phyloP scores from a whole-genome alignment of 2,797 vertebrate genomes.

The Trachops cirrhosus region DNA sequence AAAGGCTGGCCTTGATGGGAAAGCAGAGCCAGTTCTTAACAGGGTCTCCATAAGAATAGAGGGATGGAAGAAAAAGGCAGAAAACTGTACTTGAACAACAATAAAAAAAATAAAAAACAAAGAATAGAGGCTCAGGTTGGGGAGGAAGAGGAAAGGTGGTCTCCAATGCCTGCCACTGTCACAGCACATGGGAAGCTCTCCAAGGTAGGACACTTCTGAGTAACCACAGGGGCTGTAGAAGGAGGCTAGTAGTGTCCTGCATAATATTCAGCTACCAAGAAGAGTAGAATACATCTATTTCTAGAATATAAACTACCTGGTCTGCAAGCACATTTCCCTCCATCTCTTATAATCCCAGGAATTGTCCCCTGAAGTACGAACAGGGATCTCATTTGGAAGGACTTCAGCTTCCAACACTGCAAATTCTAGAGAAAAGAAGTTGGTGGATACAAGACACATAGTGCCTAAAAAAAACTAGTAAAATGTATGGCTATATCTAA shows the following conservation, averaged over 20 bases:
- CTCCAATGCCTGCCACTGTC: neutral
- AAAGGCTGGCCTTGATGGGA: neutral
- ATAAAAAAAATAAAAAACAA: too few species aligned
- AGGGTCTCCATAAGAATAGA: neutral
- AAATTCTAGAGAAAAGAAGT: neutral
- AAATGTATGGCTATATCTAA: neutral
- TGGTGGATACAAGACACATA: neutral
- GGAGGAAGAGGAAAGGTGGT: neutral
- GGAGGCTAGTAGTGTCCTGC: neutral
- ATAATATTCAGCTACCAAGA: neutral
- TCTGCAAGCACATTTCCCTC: neutral
- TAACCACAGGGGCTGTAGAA: neutral
- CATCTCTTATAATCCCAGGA: neutral
- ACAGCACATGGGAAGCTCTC: neutral
- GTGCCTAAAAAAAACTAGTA: neutral
- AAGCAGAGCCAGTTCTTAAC: neutral
- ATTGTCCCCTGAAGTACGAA: neutral
- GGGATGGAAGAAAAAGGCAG: too few species aligned
- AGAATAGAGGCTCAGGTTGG: neutral
- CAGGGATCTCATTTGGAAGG: neutral
- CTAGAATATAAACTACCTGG: neutral
- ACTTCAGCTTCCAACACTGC: neutral
- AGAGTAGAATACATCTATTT: neutral
- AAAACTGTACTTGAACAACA: too few species aligned
- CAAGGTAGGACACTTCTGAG: neutral